Base-by-base conservation (phyloP, 2,888 invertebrate genomes). In the Mesorhabditis sp. region DNA sequence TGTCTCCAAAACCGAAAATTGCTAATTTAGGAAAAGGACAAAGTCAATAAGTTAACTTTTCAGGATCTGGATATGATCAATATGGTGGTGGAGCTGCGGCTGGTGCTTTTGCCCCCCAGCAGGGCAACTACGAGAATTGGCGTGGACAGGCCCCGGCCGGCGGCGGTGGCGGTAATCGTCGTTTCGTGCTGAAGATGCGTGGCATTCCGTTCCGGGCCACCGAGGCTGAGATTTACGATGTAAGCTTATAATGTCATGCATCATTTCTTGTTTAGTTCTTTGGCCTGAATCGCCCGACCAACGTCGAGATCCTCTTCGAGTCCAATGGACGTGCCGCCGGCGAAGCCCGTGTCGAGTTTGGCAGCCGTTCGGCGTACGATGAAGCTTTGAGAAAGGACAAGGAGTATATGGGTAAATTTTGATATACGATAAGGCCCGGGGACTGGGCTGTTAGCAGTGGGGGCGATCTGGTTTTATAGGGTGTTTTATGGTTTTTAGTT, bases 181-280 rank as follows among this genome's bases (percentile, higher is more conserved):
- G 72, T 7, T 76, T 74, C 64, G 69, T 76, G 13, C 67, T 78
- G 44, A 72, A 73, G 13, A 78, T 78, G 78, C 68, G 78, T 62
- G 78, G 78, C 63, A 71, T 78, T 0, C 78, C 78, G n/a, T 78
- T 76, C 74, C 65, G 76, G 67, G 74, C 78, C 42, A 73, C 70
- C 13, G 76, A 76, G 69, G 64, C 67, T 4, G 78, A 78, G 44
- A 74, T 78, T 45, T 73, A 72, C 45, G 74, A 75, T n/a, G 74
- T 74, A 61, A 65, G 71, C 13, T 10, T 6, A 28, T 65, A 65
- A 7, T 15, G 4, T 13, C 3, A 65, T 10, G 44, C 58, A 50
- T 4, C 3, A 43, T 65, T 10, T 43, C 42, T 62, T 10, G 67
- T 74, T 70, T 45, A 74, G 74, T 77, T 76, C 67, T 77, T 77